A percentile compares a stretch with the other conserved stretches of the same genome.
phyloP scores from a whole-genome alignment of 2,888 invertebrate genomes.

The Yponomeuta sedellus region DNA sequence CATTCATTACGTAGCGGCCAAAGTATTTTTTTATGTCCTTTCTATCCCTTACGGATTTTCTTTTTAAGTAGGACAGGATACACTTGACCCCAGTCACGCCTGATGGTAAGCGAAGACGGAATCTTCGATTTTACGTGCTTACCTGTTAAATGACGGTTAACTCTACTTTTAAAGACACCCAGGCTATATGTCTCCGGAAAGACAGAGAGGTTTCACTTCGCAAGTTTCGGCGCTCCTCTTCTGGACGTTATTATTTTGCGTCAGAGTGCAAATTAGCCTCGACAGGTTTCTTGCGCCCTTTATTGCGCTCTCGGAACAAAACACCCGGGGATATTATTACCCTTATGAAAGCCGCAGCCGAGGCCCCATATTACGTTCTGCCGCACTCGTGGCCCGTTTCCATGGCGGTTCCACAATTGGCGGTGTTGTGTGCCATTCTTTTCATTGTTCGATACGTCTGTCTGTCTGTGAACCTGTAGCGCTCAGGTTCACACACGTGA shows the following conservation, averaged over 20 bases:
- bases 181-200: no score
- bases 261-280: neutral
- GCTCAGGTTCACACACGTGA: no score
- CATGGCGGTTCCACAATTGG: neutral
- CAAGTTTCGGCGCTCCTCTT: neutral
- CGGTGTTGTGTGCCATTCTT: neutral
- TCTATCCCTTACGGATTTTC: no score
- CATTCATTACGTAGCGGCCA: no score
- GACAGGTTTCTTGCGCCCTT: neutral
- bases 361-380: neutral
- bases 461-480: no score
- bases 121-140: no score
- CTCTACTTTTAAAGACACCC: no score
- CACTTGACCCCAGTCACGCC: no score
- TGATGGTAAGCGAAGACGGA: no score
- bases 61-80: no score
- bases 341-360: neutral
- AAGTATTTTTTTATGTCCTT: no score
- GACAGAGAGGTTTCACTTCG: neutral
- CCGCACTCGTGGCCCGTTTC: neutral
- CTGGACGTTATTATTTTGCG: neutral
- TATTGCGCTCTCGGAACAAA: conserved; percentile 1
- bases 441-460: neutral
- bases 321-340: neutral
- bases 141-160: no score